Evolutionary conservation across 2,113 vertebrate genomes (phyloP), one percentile per base, ranked within the genome.

Genomic region (Gulo gulo): DNA sequence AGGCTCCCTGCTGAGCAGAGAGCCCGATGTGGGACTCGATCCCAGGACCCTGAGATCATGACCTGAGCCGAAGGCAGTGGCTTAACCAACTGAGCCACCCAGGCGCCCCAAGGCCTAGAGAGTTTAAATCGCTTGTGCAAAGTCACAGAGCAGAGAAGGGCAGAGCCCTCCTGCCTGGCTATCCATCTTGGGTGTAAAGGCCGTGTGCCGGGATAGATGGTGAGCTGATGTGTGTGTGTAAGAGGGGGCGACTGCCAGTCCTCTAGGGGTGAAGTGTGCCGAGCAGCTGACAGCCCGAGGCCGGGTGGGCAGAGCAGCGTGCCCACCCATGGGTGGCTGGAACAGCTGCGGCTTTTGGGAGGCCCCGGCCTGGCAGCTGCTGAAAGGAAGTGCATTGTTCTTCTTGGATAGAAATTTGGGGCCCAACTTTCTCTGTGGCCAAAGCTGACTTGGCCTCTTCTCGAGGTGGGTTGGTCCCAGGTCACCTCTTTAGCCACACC

Each of bases 151-250:
- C 20, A 0, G 13, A 21, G 7, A 16, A 24, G 50, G 6, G 11
- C 34, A 63, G 50, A 82, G 24, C 16, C 26, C 9, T 47, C 26
- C 36, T 26, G 4, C 31, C 12, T 47, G 45, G 45, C 61, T 87
- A 74, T 78, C 39, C 59, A 2, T 93, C 13, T 50, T 15, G 86
- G n/a, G 6, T 93, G 23, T 4, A 8, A 24, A 57, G 9, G 42
- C 1, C 0, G 1, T 6, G 24, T 24, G 20, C 39, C 0, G 0
- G 47, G 16, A 1, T 29, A 52, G 36, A 21, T 0, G 0, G 47
- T 47, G 63, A 65, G 61, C 34, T 12, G 74, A 18, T 50, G 24
- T 13, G 74, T 47, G 52, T 31, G 88, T 21, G 8, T 13, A 23
- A 92, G 59, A 83, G 24, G 26, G 24, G 52, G 34, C 6, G 16